These are phyloP conservation scores for Epirrhoe tristata DNA, from an alignment of 2,888 invertebrate species.

Conservation along the genomic window DNA sequence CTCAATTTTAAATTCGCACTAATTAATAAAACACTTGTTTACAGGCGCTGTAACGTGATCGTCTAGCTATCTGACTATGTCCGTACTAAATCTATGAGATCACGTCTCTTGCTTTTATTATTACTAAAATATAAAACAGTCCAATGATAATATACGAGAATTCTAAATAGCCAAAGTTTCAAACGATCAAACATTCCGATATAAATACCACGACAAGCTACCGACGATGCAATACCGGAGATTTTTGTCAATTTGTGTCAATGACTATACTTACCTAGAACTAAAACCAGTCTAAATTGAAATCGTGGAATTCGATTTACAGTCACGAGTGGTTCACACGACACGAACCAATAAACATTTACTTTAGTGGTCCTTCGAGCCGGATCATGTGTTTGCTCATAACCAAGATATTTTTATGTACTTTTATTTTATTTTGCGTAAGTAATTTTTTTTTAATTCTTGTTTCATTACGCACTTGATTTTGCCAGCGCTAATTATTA, in stretches of 20 bases:
- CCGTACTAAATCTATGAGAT: constrained; percentile 36
- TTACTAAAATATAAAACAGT: constrained; percentile 57
- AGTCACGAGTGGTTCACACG: constrained; percentile 3
- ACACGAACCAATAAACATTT: neutral
- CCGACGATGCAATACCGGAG: constrained; percentile 19
- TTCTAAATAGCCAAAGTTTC: constrained; percentile 28
- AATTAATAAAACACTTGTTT: constrained; percentile 64
- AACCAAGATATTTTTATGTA: neutral
- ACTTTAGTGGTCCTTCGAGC: constrained; percentile 16
- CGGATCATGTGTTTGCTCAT: constrained; percentile 7
- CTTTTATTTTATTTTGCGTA: constrained; percentile 5
- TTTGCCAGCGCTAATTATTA: neutral
- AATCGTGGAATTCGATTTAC: constrained; percentile 23
- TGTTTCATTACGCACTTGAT: neutral
- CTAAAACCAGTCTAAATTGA: constrained; percentile 25
- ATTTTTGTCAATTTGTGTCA: constrained; percentile 13
- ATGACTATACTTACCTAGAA: constrained; percentile 25
- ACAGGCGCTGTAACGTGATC: constrained; percentile 55
- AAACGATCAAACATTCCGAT: constrained; percentile 34
- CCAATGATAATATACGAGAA: constrained; percentile 43
- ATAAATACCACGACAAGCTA: constrained; percentile 25
- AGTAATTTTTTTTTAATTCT: neutral
- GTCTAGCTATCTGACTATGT: constrained; percentile 49
- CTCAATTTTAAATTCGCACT: constrained; percentile 81
- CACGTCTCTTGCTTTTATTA: constrained; percentile 50